Evolutionary conservation across 1,140 invertebrate genomes (phyloP).

Genomic region (Eciton burchellii): DNA sequence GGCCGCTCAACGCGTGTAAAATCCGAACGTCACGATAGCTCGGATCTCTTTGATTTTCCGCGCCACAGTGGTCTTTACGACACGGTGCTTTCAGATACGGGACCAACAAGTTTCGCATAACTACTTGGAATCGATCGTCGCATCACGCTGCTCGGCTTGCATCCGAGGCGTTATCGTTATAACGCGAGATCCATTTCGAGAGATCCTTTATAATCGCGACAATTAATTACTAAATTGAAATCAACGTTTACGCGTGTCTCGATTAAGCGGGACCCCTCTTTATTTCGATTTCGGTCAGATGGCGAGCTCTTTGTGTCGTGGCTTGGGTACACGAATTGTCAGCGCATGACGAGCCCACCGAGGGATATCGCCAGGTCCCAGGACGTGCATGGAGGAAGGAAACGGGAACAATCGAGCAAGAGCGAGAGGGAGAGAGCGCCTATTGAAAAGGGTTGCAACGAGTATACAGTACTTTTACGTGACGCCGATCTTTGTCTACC

Average conservation of each 20-base stretch:
- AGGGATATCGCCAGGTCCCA: slow-evolving; percentile 17
- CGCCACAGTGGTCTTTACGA: slow-evolving; percentile 29
- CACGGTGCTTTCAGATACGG: slow-evolving; percentile 19
- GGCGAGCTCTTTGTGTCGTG: slow-evolving; percentile 21
- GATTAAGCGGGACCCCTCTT: background rate
- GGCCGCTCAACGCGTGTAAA: slow-evolving; percentile 52
- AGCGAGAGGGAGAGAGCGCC: slow-evolving; percentile 1
- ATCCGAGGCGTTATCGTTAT: background rate
- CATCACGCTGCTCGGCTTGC: background rate
- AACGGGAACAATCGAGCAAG: background rate
- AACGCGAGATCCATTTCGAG: background rate
- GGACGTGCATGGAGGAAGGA: background rate
- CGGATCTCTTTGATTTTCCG: slow-evolving; percentile 27
- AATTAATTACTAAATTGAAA: slow-evolving; percentile 9
- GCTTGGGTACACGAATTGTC: slow-evolving; percentile 35
- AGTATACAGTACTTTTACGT: slow-evolving; percentile 59
- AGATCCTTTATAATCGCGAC: background rate
- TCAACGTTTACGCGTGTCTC: background rate
- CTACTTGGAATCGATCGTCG: background rate
- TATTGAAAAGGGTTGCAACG: slow-evolving; percentile 62
- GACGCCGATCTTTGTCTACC: slow-evolving; percentile 48
- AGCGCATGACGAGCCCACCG: slow-evolving; percentile 23
- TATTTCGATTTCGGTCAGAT: slow-evolving; percentile 7
- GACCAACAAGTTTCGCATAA: slow-evolving; percentile 9
- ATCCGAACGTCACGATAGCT: slow-evolving; percentile 36